Base-by-base conservation (phyloP, 2,888 invertebrate species). In the Spilosoma lubricipeda region DNA sequence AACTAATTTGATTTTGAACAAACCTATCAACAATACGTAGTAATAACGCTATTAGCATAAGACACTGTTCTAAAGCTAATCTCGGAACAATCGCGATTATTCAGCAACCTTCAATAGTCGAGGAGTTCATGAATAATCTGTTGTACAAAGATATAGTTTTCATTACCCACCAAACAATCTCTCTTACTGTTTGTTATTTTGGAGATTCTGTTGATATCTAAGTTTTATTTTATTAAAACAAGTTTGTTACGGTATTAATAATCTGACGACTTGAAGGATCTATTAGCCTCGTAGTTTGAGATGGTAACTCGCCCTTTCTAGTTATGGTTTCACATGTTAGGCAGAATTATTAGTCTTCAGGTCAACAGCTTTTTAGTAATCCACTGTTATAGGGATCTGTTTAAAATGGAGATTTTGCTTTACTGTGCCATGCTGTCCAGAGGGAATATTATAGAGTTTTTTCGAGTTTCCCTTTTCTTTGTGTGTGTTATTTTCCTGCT, bases 1-100 rank as follows among this genome's bases (percentile, higher is more conserved):
- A 30, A 67, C 18, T 82, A 64, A 56, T 67, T 76, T 77, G 74
- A 65, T 67, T 64, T 15, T n/a, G 48, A 23, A 30, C 42, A 70
- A 42, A 33, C 23, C n/a, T 20, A 45, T 45, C n/a, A 42, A 63
- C 45, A 23, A 64, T 45, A 64, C 30, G 45, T 67, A 11, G 30
- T 48, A 67, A 45, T 67, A 48, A 30, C n/a, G 23, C 67, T 67
- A 67, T 48, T 67, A 48, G 67, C 45, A 27, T 15, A 67, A 67
- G 45, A 67, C 45, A 67, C 52, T 36, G 36, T 69, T 56, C n/a
- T 27, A 36, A 67, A 48, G 45, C 15, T 30, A 67, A 48, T 67
- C 67, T 67, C 45, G 18, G 30, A 45, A 67, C 67, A 23, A 45
- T 67, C 30, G 67, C 30, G 45, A 67, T 30, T 11, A 45, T 45